These are phyloP conservation scores for Limnephilus marmoratus DNA, from an alignment of 2,888 invertebrate genomes.

Conservation along the genomic window DNA sequence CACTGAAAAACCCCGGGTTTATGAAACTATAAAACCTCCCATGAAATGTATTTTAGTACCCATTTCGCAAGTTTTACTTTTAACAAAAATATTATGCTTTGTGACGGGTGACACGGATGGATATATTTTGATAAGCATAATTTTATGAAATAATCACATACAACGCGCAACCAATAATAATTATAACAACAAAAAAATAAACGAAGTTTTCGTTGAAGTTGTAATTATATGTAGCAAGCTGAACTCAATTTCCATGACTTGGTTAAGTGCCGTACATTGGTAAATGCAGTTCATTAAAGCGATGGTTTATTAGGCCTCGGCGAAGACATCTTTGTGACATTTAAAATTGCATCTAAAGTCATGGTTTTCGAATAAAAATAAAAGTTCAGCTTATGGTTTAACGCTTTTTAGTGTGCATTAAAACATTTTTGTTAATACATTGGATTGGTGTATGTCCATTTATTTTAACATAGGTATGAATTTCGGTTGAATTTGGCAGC, in stretches of 20 bases:
- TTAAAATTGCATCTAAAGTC: neutral
- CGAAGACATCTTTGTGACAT: neutral
- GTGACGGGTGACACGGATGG: neutral
- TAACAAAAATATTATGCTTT: neutral
- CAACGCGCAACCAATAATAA: too few species aligned
- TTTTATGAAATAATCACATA: neutral
- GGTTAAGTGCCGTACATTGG: too few species aligned
- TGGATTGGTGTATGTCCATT: neutral
- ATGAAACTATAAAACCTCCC: neutral
- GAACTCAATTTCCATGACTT: too few species aligned
- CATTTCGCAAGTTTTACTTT: neutral
- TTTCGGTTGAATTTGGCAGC: too few species aligned
- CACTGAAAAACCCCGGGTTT: neutral
- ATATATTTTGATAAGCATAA: neutral
- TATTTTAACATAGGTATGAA: neutral
- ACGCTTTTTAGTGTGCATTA: neutral
- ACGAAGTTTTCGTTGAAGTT: neutral
- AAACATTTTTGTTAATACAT: neutral
- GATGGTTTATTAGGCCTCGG: neutral
- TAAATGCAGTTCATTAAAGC: too few species aligned
- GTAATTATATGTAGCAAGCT: neutral
- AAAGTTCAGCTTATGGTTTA: neutral
- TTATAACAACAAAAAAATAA: too few species aligned
- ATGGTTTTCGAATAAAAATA: neutral
- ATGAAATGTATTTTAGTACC: neutral